Evolutionary conservation across 2,797 vertebrate species (phyloP), one percentile per base, ranked within the genome.

Genomic region (Esox masquinongy): DNA sequence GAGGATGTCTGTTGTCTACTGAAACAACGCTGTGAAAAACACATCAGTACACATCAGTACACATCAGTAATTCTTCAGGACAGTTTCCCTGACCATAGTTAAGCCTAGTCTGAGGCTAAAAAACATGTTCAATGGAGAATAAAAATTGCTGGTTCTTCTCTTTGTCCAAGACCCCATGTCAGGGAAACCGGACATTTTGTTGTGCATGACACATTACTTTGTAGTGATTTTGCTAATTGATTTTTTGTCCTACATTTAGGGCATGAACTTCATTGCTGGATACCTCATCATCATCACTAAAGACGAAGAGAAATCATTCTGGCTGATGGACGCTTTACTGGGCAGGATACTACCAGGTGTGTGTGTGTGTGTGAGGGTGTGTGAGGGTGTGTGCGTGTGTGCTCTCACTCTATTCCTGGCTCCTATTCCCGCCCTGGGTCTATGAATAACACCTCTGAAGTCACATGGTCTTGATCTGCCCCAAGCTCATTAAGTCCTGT

Each of bases 181-280:
- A 1, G 39, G 9, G 39, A 43, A 31, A 31, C 29, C 39, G 1
- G 39, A 43, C 39, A 43, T 43, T 2, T 43, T 3, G 39, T 6
- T 7, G 1, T 43, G 39, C 39, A 43, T 43, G 39, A 43, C 39
- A 43, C 9, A 43, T 43, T 7, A 43, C 39, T 43, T 11, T 47
- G 12, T 11, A 47, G 43, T 11, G 43, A 12, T 47, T 47, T 47
- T 47, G 43, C 43, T 14, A 6, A 47, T 47, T 5, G 47, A 49
- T n/a, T n/a, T 19, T 53, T 7, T 14, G 22, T 61, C 22, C 22
- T 61, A 24, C 5, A 11, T 24, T 22, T 24, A 99, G 97, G 98
- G 97, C 70, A 98, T 99, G 98, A 99, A 99, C 89, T 99, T 99
- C 84, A 90, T 99, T 53, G 96, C 96, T 26, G 97, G 98, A 14